These are phyloP conservation scores for Cylas formicarius DNA, from an alignment of 1,140 invertebrate genomes.

Conservation along the genomic window DNA sequence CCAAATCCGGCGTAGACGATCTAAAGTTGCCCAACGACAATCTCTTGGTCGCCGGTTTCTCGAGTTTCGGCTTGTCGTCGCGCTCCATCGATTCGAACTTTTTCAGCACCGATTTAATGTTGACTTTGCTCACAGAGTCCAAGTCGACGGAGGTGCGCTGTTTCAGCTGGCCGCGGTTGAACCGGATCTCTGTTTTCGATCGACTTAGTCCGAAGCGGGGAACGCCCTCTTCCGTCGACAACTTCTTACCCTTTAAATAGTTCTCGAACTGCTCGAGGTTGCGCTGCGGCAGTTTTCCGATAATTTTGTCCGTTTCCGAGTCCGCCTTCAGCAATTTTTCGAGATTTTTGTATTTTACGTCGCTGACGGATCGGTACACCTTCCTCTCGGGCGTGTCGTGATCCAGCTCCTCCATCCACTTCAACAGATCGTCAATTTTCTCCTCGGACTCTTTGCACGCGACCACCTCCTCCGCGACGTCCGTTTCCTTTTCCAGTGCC, in stretches of 20 bases:
- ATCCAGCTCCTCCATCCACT: slow-evolving; percentile 40
- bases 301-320: slow-evolving; percentile 25
- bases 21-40: slow-evolving; percentile 21
- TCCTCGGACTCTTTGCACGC: slow-evolving; percentile 29
- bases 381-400: slow-evolving; percentile 35
- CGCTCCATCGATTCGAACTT: slow-evolving; percentile 37
- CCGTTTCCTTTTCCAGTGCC: slow-evolving; percentile 35
- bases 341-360: slow-evolving; percentile 39
- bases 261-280: slow-evolving; percentile 38
- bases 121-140: slow-evolving; percentile 37
- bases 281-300: slow-evolving; percentile 37
- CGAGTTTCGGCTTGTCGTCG: slow-evolving; percentile 8
- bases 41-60: slow-evolving; percentile 18
- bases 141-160: slow-evolving; percentile 36
- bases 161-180: slow-evolving; percentile 19
- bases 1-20: background rate
- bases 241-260: slow-evolving; percentile 32
- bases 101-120: slow-evolving; percentile 37
- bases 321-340: slow-evolving; percentile 34
- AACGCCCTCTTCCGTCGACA: slow-evolving; percentile 14
- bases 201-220: slow-evolving; percentile 21
- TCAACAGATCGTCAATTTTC: slow-evolving; percentile 38
- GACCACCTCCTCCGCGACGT: slow-evolving; percentile 17
- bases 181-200: slow-evolving; percentile 39
- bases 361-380: slow-evolving; percentile 32